Evolutionary conservation across 2,113 vertebrate genomes (phyloP), one percentile per base, ranked within the genome.

Genomic region (Ellobius talpinus): DNA sequence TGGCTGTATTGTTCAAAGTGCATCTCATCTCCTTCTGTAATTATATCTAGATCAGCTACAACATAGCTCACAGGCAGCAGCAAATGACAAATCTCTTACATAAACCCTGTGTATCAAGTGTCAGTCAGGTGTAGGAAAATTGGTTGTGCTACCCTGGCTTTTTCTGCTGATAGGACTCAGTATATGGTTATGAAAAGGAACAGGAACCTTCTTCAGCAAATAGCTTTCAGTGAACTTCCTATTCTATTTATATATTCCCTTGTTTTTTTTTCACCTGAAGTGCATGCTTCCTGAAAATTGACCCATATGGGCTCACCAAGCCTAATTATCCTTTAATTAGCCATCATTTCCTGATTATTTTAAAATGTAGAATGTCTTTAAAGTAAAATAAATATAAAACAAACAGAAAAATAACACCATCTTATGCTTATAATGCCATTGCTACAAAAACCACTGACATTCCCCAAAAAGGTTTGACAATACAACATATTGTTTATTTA

Each of bases 21-120:
- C 45, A 95, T 88, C 97, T 47, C n/a, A 39, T 85, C 42, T 93
- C 93, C 13, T 97, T 97, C 85, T 97, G 87, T 90, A 94, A 96
- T 97, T 97, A 97, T 85, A 97, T 98, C 92, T 89, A 96, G 79
- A 91, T 87, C 58, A 96, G 47, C 9, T 7, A 66, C 89, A 97
- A 97, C 42, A 97, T 73, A 94, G 97, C 87, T 96, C 96, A 97
- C 55, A 95, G 90, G 52, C 92, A 87, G 47, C 81, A 97, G 79
- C 76, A 97, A 86, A 97, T 97, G 94, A 98, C 39, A 97, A 92
- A 94, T 19, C 31, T 12, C 81, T 95, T 55, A 45, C 52, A 90
- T 79, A 98, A 97, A 96, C 70, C 42, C 77, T 63, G 29, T 88
- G 94, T 97, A 91, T 96, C 86, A 96, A 89, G 86, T 96, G 94